Percentiles rank a stretch among this genome's conserved stretches.
Conservation (phyloP, 1,140 invertebrate genomes). For the Drosophila bocqueti region DNA sequence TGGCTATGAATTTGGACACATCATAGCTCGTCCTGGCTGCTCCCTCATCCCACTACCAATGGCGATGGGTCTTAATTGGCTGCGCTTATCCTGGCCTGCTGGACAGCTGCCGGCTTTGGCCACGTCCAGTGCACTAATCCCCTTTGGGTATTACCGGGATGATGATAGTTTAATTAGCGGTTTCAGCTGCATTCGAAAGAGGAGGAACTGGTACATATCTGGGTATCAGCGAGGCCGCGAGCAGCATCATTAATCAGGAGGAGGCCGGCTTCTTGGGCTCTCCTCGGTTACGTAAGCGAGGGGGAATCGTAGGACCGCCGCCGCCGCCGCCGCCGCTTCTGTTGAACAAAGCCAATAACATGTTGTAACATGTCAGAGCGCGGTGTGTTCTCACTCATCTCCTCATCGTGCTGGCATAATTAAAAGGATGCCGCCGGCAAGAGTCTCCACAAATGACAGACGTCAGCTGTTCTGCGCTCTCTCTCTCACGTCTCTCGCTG, state of each 20-base stretch:
- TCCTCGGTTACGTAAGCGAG: conserved; percentile 34
- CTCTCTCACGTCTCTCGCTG: conserved; percentile 10
- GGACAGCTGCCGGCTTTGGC: not conserved
- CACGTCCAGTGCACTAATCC: conserved; percentile 20
- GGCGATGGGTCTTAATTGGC: conserved; percentile 14
- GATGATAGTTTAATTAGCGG: conserved; percentile 50
- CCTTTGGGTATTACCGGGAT: conserved; percentile 15
- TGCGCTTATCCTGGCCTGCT: conserved; percentile 11
- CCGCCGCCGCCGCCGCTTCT: conserved; percentile 4
- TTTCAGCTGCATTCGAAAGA: conserved; percentile 8
- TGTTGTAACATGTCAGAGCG: conserved; percentile 59
- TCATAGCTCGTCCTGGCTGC: not conserved
- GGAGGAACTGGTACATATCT: no score
- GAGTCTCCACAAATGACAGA: conserved; percentile 36
- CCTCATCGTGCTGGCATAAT: conserved; percentile 7
- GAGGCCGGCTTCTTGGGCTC: conserved; percentile 1
- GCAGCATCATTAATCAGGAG: conserved; percentile 70
- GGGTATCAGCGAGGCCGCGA: not conserved
- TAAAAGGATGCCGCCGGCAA: conserved; percentile 35
- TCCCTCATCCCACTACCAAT: not conserved
- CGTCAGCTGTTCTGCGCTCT: conserved; percentile 35
- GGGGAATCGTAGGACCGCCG: not conserved
- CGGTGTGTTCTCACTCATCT: conserved; percentile 43
- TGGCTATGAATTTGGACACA: conserved; percentile 8
- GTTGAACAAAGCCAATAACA: conserved; percentile 73